These are phyloP conservation scores for Timema podura DNA, from an alignment of 2,888 invertebrate genomes.

Conservation along the genomic window DNA sequence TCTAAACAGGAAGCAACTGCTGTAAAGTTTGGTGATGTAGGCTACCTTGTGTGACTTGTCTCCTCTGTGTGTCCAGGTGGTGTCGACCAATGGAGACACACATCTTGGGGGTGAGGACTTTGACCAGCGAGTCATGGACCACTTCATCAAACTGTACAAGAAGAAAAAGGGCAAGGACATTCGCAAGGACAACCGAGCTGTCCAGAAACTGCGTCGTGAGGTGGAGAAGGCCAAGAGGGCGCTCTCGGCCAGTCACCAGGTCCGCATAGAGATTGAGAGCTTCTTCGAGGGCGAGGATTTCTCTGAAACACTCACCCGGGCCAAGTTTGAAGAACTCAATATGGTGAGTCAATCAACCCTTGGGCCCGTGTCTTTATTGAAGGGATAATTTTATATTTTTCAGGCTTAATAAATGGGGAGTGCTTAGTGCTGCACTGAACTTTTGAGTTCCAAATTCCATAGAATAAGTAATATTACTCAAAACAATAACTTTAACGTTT, in stretches of 20 bases:
- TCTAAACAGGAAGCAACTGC: conserved; percentile 10
- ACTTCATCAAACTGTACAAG: conserved; percentile 97
- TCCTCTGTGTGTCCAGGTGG: conserved; percentile 52
- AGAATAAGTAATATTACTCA: no score
- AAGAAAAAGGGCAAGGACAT: conserved; percentile 98
- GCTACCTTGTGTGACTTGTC: no score
- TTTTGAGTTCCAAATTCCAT: no score
- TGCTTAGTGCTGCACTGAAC: no score
- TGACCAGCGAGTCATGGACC: conserved; percentile 97
- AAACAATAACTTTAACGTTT: no score
- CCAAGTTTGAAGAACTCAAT: conserved; percentile 98
- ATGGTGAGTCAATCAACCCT: conserved; percentile 67
- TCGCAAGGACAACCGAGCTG: conserved; percentile 89
- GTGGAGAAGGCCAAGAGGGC: conserved; percentile 97
- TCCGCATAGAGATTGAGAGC: conserved; percentile 97
- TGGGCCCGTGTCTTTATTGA: no score
- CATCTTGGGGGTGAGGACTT: conserved; percentile 99
- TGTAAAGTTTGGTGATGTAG: no score
- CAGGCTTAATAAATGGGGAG: no score
- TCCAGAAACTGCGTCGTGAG: conserved; percentile 93
- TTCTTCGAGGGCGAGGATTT: conserved; percentile 98
- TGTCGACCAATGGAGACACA: conserved; percentile 91
- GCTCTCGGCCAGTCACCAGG: conserved; percentile 90
- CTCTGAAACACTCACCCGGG: conserved; percentile 94
- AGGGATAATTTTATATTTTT: no score